Base-by-base conservation (phyloP, 1,140 invertebrate species). In the Sitophilus oryzae region DNA sequence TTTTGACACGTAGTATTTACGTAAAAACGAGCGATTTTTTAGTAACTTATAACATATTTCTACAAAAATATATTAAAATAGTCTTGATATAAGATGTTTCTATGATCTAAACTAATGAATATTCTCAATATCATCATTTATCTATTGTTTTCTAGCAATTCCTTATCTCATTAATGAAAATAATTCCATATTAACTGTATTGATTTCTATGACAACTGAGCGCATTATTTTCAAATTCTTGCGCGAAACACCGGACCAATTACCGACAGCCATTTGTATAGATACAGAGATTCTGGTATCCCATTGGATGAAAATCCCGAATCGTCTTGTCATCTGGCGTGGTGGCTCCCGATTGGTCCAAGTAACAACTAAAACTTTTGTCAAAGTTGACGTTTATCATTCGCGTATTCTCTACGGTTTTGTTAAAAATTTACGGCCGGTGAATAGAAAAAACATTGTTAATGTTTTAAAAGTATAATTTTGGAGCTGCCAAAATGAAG, bases 401-500 rank as follows among this genome's bases (percentile, higher is more conserved):
- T 50, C 25, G 9, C 1, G 4, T 21, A 38, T 21, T 48, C 14
- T 41, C 9, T 42, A 38, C 36, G 43, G 15, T 42, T 47, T 19
- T 41, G 30, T 21, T 48, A 36, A 8, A n/a, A n/a, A 15, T 40
- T 25, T 25, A 22, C 41, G 22, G 48, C 21, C n/a, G 18, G 41
- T 61, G 45, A n/a, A 36, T 30, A 40, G n/a, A 23, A 10, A 50
- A 48, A 42, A 35, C 23, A 37, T 60, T 49, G 30, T 63, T 36
- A 22, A 64, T 50, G 60, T 55, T 61, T 60, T 63, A 57, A 56
- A 62, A 15, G n/a, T 47, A 35, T 48, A 30, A 51, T 3, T n/a
- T n/a, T n/a, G 34, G 46, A 42, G 10, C 44, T 41, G 62, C 54
- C 44, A 68, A 67, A 62, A 82, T 82, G 81, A 82, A 74, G 66